Evolutionary conservation across 1,140 invertebrate genomes (phyloP), one percentile per base, ranked within the genome.

Genomic region (Polyergus mexicanus): DNA sequence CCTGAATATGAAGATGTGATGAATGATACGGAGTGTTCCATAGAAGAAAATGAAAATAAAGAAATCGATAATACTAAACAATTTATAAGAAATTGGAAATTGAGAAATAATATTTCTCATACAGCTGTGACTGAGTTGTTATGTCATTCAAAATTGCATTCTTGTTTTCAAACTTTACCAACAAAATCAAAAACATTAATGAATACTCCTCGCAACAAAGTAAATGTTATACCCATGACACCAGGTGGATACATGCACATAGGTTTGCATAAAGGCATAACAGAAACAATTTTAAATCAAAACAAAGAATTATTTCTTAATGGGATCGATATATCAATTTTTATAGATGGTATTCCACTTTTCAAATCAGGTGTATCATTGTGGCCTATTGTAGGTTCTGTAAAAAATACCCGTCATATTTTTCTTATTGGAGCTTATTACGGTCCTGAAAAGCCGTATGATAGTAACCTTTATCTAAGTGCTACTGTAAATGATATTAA

Each of bases 361-460:
- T 62, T 62, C 13, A 62, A 62, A 10, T 41, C 41, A 41, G 11
- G 4, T 32, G 28, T 4, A 32, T 62, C 28, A 32, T 62, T 62
- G 7, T 62, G 60, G 60, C 60, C 28, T 62, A 32, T 62, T 62
- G 60, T 62, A 62, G 60, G 28, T 62, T 62, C 60, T 62, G 19
- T 62, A 62, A 62, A 62, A 62, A 62, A 62, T 62, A 32, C 19
- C n/a, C 11, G 28, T 35, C 3, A 62, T 32, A 62, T 62, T 32
- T 62, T 62, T 62, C 25, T 62, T 62, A 62, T 62, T 62, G 60
- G 60, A 62, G 28, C 60, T 62, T 62, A 62, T 62, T 62, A 62
- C 5, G 60, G 28, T 32, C 28, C 25, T 19, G 28, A 32, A 62
- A 62, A 62, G 28, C 60, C 60, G 16, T 32, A 32, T 62, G 60